Base-by-base conservation (phyloP, 2,888 invertebrate genomes). In the Stenchaetothrips biformis region DNA sequence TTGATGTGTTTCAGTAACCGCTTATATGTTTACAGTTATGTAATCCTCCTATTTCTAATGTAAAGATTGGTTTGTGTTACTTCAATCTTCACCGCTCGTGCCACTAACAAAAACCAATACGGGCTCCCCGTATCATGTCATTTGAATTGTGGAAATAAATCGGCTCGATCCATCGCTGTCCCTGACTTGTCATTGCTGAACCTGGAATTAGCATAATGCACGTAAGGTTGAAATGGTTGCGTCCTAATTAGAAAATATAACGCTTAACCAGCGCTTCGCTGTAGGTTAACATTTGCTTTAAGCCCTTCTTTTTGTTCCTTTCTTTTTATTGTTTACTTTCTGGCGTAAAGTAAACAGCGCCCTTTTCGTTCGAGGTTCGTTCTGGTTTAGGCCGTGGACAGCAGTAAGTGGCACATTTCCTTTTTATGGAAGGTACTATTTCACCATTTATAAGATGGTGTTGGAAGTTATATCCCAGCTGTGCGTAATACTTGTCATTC, bases 201-300 rank as follows among this genome's bases (percentile, higher is more conserved):
- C 67, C 67, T 53, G 53, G 18, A 18, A 53, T 74, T 21, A 21
- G 67, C 67, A 25, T 74, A 74, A 74, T 74, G 67, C 67, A 74
- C 67, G 67, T 74, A 74, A 74, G 67, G 67, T 74, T 74, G 67
- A 11, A 74, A 74, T 74, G 67, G 67, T 74, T 74, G 67, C 25
- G 67, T 25, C 67, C 67, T 74, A 21, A 74, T 21, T 74, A 74
- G 67, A 16, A 59, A 59, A 9, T 13, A 59, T 6, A 18, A 59
- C 4, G 59, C 59, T 37, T 37, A 37, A 37, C 37, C 37, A 37
- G 59, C 59, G 59, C 59, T 59, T 59, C 13, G 59, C 59, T 59
- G 11, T 74, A 74, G 67, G 25, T 74, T 74, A 0, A 25, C 21
- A 21, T 74, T n/a, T 7, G 67, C 67, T 74, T 67, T 74, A 9